Conservation (phyloP, 2,888 invertebrate species). For the Cephus rjabovi region DNA sequence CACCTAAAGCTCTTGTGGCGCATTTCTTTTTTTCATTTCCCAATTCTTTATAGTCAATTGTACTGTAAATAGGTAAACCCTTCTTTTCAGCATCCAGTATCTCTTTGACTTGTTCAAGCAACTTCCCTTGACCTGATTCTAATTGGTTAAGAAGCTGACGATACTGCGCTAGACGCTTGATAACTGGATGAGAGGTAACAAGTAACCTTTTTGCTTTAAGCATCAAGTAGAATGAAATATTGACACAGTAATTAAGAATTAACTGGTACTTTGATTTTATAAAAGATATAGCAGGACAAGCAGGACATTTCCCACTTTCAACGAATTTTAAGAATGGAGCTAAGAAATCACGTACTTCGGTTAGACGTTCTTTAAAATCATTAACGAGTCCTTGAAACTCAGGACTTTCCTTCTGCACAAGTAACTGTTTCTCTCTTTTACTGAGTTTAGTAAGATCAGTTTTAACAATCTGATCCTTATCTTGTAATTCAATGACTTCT, state of each 20-base stretch:
- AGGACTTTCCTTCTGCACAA: constrained; percentile 88
- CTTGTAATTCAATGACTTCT: constrained; percentile 49
- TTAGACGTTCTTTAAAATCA: constrained; percentile 78
- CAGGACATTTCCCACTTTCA: constrained; percentile 73
- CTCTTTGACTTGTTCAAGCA: constrained; percentile 76
- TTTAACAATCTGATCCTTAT: constrained; percentile 74
- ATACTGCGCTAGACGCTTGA: constrained; percentile 85
- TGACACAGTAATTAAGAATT: constrained; percentile 84
- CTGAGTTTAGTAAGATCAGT: constrained; percentile 82
- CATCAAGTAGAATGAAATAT: constrained; percentile 87
- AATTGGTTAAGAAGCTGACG: constrained; percentile 81
- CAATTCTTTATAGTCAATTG: constrained; percentile 24
- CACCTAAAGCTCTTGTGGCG: background rate
- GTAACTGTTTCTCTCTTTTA: constrained; percentile 79
- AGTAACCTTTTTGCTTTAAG: constrained; percentile 81
- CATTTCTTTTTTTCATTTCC: constrained; percentile 55
- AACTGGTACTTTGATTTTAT: constrained; percentile 78
- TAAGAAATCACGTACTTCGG: constrained; percentile 75
- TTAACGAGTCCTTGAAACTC: constrained; percentile 83
- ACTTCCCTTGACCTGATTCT: constrained; percentile 76
- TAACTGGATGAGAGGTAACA: constrained; percentile 88
- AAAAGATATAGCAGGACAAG: constrained; percentile 77
- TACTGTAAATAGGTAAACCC: constrained; percentile 63
- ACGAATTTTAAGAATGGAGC: constrained; percentile 77
- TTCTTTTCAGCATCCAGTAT: constrained; percentile 71